A percentile compares a stretch with the other conserved stretches of the same genome.
These are phyloP conservation scores for Ferdinandea cuprea DNA, from an alignment of 2,888 invertebrate species.

Conservation along the genomic window DNA sequence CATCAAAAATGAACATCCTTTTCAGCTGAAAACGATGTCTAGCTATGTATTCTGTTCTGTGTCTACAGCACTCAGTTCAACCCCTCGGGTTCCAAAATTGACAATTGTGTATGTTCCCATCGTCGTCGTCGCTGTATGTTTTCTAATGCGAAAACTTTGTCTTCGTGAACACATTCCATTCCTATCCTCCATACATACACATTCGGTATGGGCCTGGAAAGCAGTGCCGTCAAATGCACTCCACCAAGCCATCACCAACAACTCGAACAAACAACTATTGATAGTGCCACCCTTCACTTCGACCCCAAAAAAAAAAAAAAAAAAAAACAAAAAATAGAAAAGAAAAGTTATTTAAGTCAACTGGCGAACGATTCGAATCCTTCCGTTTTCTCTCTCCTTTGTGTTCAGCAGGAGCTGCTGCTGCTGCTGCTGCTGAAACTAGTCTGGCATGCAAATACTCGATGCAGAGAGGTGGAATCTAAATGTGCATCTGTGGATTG, in stretches of 20 bases:
- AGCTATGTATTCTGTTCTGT: too few relatives aligned
- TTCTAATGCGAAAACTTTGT: constrained; percentile 70
- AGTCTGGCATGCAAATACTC: constrained; percentile 65
- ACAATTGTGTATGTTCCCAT: constrained; percentile 50
- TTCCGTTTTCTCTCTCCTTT: constrained; percentile 38
- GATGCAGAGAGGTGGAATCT: constrained; percentile 3
- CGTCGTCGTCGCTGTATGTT: constrained; percentile 25
- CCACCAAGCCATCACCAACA: constrained; percentile 36
- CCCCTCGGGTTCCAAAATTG: constrained; percentile 8
- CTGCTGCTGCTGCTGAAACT: too few relatives aligned
- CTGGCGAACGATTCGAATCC: constrained; percentile 69
- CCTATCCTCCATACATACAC: too few relatives aligned
- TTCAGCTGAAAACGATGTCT: constrained; percentile 33
- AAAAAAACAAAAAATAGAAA: too few relatives aligned
- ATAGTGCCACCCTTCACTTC: too few relatives aligned
- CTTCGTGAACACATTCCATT: constrained; percentile 65
- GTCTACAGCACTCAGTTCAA: not conserved
- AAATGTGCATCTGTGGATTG: constrained; percentile 31
- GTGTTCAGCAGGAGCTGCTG: constrained; percentile 8
- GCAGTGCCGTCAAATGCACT: constrained; percentile 35
- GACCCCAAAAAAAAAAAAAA: too few relatives aligned
- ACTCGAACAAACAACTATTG: constrained; percentile 58
- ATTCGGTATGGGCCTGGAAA: not conserved
- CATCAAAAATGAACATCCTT: constrained; percentile 50
- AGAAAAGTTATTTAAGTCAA: constrained; percentile 70